phyloP scores from a whole-genome alignment of 2,888 invertebrate genomes.

The Drosophila kuntzei region DNA sequence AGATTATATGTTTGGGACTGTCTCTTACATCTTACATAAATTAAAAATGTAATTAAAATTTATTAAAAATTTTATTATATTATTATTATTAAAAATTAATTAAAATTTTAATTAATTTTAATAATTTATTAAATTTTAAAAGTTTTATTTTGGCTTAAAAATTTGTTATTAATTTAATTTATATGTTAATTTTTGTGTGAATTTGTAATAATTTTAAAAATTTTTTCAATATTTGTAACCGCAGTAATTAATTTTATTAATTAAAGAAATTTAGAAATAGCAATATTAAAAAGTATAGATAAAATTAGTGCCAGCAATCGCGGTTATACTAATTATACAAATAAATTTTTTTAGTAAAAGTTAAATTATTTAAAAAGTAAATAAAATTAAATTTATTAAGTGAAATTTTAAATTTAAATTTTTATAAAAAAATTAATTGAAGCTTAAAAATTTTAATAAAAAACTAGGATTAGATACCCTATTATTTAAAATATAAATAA shows the following conservation, averaged over 20 bases:
- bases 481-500: conserved; percentile 86
- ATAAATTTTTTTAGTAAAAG: conserved; percentile 86
- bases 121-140: conserved; percentile 17
- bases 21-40: too few species aligned
- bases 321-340: conserved; percentile 89
- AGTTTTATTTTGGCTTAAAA: conserved; percentile 86
- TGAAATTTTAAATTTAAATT: conserved; percentile 81
- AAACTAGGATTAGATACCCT: conserved; percentile 91
- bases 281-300: conserved; percentile 87
- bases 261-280: conserved; percentile 88
- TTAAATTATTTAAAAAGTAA: conserved; percentile 78
- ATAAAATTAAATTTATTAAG: conserved; percentile 87
- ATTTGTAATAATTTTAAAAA: conserved; percentile 84
- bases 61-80: background rate
- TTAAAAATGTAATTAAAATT: too few species aligned
- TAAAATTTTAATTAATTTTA: conserved; percentile 14
- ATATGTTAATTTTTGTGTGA: conserved; percentile 87
- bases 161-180: conserved; percentile 87
- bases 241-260: conserved; percentile 87
- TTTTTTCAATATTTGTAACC: conserved; percentile 84
- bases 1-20: too few species aligned
- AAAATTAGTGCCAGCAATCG: conserved; percentile 89
- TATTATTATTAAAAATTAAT: background rate
- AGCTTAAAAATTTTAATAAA: conserved; percentile 87
- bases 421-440: conserved; percentile 86